These are phyloP conservation scores for Eupithecia abbreviata DNA, from an alignment of 2,888 invertebrate species.

Conservation along the genomic window DNA sequence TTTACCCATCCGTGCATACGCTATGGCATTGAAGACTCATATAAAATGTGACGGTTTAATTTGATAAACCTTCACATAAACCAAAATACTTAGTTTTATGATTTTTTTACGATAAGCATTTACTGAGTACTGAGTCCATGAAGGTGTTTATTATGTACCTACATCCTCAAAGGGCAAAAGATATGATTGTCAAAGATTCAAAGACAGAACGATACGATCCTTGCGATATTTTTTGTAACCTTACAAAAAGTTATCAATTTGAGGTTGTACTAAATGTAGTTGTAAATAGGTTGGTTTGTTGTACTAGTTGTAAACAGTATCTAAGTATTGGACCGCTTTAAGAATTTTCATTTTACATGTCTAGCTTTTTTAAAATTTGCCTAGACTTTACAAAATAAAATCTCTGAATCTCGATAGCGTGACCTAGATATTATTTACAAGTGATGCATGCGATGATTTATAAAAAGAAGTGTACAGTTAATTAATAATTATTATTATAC, in stretches of 20 bases:
- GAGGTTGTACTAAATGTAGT: not conserved
- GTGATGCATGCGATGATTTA: too few species aligned
- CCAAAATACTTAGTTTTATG: conserved; percentile 4
- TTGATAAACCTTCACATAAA: not conserved
- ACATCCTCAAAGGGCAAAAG: not conserved
- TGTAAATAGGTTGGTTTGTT: not conserved
- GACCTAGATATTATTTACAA: too few species aligned
- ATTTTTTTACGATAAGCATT: conserved; percentile 2
- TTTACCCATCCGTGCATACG: not conserved
- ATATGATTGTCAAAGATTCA: not conserved
- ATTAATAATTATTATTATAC: too few species aligned
- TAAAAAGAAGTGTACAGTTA: too few species aligned
- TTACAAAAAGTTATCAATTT: not conserved
- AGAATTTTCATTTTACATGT: too few species aligned
- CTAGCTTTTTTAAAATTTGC: too few species aligned
- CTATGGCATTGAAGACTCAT: not conserved
- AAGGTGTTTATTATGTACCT: not conserved
- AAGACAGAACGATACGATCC: not conserved
- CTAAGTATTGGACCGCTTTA: too few species aligned
- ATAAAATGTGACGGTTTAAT: not conserved
- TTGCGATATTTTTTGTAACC: not conserved
- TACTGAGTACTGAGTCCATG: not conserved
- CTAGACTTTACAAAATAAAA: too few species aligned
- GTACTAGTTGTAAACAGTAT: not conserved
- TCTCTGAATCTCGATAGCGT: too few species aligned